A percentile compares a stretch with the other conserved stretches of the same genome.
Evolutionary conservation across 2,888 invertebrate genomes (phyloP).

Genomic region (Agrochola lychnidis): DNA sequence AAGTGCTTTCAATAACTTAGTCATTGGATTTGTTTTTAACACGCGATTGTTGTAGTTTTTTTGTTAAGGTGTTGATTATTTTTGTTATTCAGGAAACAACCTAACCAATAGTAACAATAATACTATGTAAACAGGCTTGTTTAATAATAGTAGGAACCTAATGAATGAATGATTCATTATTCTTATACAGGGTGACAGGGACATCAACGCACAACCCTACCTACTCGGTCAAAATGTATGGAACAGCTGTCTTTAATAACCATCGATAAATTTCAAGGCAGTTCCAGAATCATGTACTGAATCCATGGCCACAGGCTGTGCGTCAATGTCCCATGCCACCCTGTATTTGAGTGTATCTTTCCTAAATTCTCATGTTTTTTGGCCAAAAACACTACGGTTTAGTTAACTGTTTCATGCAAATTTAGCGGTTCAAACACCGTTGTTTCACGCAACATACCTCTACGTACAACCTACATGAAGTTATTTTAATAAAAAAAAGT

Average conservation of each 20-base stretch:
- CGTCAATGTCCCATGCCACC: no score
- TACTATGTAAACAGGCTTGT: background rate
- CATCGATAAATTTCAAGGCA: no score
- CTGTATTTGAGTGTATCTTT: background rate
- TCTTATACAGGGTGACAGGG: background rate
- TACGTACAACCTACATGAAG: background rate
- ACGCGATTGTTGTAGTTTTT: constrained; percentile 39
- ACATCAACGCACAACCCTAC: no score
- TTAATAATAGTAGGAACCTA: background rate
- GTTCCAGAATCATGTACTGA: no score
- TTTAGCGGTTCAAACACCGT: constrained; percentile 53
- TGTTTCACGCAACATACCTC: constrained; percentile 24
- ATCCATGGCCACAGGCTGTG: no score
- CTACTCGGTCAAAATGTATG: no score
- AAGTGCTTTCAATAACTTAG: constrained; percentile 47
- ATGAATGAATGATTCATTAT: background rate
- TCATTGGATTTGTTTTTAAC: constrained; percentile 50
- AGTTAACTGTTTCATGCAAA: constrained; percentile 54
- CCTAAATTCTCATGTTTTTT: background rate
- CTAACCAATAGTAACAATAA: background rate
- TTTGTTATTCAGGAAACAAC: background rate
- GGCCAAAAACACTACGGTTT: constrained; percentile 4
- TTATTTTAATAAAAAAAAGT: background rate
- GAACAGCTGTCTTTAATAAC: no score
- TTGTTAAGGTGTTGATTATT: background rate